Evolutionary conservation across 2,888 invertebrate species (phyloP).

Genomic region (Disparrhopalites patrizii): DNA sequence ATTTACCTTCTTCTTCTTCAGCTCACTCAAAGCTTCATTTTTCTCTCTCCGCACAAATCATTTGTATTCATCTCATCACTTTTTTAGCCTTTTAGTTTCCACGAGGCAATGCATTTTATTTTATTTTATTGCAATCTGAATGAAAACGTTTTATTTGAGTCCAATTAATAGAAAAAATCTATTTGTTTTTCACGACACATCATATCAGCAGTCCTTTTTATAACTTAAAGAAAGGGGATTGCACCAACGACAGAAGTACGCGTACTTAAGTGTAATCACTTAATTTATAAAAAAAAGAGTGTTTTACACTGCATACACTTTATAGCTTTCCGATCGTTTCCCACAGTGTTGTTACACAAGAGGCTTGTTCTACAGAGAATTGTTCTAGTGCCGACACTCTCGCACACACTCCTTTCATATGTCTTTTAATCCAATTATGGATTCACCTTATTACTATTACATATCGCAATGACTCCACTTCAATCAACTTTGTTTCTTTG

Average conservation of each 20-base stretch:
- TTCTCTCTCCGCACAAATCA: background rate
- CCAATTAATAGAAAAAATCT: no score
- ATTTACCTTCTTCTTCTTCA: conserved; percentile 1
- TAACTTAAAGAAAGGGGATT: background rate
- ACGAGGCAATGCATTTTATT: no score
- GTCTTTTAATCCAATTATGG: conserved; percentile 12
- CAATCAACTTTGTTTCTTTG: no score
- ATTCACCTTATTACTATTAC: background rate
- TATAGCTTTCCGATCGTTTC: conserved; percentile 18
- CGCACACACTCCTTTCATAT: background rate
- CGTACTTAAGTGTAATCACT: conserved; percentile 3
- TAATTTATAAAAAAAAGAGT: background rate
- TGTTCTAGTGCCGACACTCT: no score
- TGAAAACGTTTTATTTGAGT: no score
- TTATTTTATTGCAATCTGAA: no score
- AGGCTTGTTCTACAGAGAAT: background rate
- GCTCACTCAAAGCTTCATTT: background rate
- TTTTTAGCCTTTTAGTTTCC: background rate
- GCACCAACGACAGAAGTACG: no score
- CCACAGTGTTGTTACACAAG: no score
- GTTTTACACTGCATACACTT: no score
- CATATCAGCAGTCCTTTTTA: background rate
- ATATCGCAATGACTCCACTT: no score
- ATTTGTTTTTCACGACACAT: no score
- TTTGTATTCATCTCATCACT: background rate